Evolutionary conservation across 2,797 vertebrate species (phyloP).

Genomic region (Lophius americanus): DNA sequence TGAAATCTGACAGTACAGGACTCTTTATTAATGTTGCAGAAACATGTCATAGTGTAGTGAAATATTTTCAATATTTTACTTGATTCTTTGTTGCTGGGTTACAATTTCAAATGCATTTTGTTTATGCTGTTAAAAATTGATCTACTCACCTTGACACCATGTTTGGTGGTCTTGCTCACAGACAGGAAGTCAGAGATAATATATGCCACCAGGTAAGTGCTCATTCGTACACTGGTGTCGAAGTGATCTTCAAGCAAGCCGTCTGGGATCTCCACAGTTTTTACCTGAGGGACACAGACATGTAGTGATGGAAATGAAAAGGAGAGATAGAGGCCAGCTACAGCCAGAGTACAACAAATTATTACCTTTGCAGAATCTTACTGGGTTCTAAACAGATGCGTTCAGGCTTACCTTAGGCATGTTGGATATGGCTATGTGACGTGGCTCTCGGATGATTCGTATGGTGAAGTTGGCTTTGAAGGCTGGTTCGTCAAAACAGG

Average conservation of each 20-base stretch:
- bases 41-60: background rate
- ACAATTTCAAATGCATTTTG: background rate
- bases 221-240: conserved; percentile 91
- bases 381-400: background rate
- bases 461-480: conserved; percentile 91
- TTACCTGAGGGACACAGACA: conserved; percentile 75
- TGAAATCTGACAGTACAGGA: conserved; percentile 81
- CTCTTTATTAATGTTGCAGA: background rate
- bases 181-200: conserved; percentile 92
- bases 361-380: background rate
- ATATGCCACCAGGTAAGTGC: conserved; percentile 93
- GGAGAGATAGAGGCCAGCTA: background rate
- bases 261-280: conserved; percentile 78
- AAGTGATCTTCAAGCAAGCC: conserved; percentile 91
- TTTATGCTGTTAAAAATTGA: too few species aligned
- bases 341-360: background rate
- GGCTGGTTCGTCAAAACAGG: conserved; percentile 92
- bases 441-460: conserved; percentile 82
- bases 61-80: background rate
- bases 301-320: background rate
- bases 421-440: conserved; percentile 87
- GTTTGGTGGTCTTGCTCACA: conserved; percentile 86
- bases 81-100: background rate
- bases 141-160: conserved; percentile 86
- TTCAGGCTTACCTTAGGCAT: conserved; percentile 85